These are phyloP conservation scores for Bicyclus anynana DNA, from an alignment of 1,140 invertebrate genomes.

Conservation along the genomic window DNA sequence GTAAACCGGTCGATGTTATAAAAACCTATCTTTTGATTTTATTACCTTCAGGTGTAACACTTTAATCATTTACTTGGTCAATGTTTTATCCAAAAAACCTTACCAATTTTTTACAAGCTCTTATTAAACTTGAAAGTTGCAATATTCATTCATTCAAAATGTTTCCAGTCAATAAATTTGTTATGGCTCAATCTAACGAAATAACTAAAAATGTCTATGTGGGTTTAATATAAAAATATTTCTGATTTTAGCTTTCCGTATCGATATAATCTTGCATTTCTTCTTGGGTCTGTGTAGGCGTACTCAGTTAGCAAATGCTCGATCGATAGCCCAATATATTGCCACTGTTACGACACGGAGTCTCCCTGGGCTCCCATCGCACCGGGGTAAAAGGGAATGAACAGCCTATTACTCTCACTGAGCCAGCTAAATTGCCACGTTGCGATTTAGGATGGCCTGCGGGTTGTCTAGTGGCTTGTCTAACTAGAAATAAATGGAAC, in stretches of 20 bases:
- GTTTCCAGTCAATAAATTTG: too few relatives aligned
- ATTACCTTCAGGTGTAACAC: not conserved
- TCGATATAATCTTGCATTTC: too few relatives aligned
- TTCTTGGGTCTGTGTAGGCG: too few relatives aligned
- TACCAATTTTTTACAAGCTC: too few relatives aligned
- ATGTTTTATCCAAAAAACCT: not conserved
- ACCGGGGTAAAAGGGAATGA: constrained; percentile 2
- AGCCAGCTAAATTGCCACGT: constrained; percentile 1
- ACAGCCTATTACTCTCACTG: constrained; percentile 7
- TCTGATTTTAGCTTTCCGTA: too few relatives aligned
- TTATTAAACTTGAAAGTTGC: too few relatives aligned
- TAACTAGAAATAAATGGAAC: not conserved
- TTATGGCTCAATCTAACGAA: too few relatives aligned
- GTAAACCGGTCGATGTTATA: not conserved
- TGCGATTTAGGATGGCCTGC: not conserved
- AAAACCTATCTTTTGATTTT: not conserved
- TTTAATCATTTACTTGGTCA: not conserved
- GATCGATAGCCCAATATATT: constrained; percentile 3
- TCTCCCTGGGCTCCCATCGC: constrained; percentile 1
- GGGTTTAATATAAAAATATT: too few relatives aligned
- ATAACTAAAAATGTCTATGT: too few relatives aligned
- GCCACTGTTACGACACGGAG: not conserved
- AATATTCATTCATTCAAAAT: too few relatives aligned
- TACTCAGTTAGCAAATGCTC: not conserved
- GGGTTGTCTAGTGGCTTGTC: not conserved